A percentile compares a stretch with the other conserved stretches of the same genome.
These are phyloP conservation scores for Pentamera pediparva DNA, from an alignment of 53 echinoderm and acorn worm species.

Conservation along the genomic window DNA sequence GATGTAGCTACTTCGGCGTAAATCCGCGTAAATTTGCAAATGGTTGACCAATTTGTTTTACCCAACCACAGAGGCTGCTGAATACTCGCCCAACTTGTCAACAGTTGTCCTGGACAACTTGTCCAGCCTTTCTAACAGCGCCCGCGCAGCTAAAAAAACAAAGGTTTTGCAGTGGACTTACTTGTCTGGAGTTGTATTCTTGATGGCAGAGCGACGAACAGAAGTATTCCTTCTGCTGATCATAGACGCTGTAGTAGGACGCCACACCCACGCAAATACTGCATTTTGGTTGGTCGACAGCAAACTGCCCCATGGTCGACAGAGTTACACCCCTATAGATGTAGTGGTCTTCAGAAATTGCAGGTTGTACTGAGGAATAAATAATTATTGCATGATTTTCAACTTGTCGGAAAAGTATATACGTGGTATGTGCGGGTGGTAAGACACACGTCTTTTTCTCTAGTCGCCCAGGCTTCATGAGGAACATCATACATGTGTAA, in stretches of 20 bases:
- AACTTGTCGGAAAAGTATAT: no score
- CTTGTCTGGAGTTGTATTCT: slow-evolving; percentile 43
- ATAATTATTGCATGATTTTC: no score
- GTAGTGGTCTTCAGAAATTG: no score
- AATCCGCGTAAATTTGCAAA: no score
- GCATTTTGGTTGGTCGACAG: slow-evolving; percentile 15
- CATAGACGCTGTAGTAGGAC: slow-evolving; percentile 60
- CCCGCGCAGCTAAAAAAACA: background rate
- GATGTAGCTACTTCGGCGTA: no score
- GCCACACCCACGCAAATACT: slow-evolving; percentile 39
- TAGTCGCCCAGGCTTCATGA: no score
- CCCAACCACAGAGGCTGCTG: no score
- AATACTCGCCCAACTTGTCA: background rate
- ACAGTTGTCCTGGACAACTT: background rate
- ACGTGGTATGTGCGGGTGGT: no score
- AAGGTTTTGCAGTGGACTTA: background rate
- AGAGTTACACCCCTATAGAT: background rate
- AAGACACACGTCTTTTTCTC: no score
- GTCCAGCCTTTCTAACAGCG: background rate
- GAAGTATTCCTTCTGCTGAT: slow-evolving; percentile 36
- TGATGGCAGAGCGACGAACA: slow-evolving; percentile 69
- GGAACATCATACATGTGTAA: no score
- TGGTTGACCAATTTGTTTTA: no score
- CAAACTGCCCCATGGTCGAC: background rate
- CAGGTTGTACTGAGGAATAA: no score